phyloP scores from a whole-genome alignment of 2,888 invertebrate species.

The Amitus sp. region DNA sequence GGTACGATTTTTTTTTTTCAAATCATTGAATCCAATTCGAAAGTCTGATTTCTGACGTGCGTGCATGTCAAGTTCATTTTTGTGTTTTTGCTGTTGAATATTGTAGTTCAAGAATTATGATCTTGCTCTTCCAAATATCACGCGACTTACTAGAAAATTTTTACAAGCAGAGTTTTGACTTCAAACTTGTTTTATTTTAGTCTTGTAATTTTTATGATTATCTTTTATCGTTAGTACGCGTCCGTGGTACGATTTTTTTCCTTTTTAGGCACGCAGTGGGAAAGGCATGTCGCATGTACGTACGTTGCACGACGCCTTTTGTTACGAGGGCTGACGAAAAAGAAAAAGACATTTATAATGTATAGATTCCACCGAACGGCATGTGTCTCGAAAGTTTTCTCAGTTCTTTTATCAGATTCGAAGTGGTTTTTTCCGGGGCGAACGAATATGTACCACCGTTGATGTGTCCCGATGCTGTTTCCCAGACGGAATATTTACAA shows the following conservation, averaged over 20 bases:
- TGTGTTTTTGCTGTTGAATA: too few species aligned
- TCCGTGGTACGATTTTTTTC: slow-evolving; percentile 34
- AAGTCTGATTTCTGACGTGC: too few species aligned
- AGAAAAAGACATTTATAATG: slow-evolving; percentile 54
- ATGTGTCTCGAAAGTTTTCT: slow-evolving; percentile 57
- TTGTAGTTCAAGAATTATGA: too few species aligned
- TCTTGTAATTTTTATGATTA: too few species aligned
- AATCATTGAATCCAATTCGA: too few species aligned
- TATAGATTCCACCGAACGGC: slow-evolving; percentile 56
- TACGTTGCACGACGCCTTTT: slow-evolving; percentile 13
- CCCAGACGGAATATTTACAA: slow-evolving; percentile 5
- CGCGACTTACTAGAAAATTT: too few species aligned
- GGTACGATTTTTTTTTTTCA: too few species aligned
- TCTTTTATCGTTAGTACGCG: slow-evolving; percentile 32
- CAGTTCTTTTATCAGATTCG: slow-evolving; percentile 46
- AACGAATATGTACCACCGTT: slow-evolving; percentile 39
- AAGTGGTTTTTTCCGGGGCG: slow-evolving; percentile 50
- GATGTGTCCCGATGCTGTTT: slow-evolving; percentile 8
- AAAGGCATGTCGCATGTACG: slow-evolving; percentile 23
- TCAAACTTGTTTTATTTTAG: too few species aligned
- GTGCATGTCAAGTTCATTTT: too few species aligned
- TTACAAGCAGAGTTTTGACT: too few species aligned
- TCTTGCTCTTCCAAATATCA: too few species aligned
- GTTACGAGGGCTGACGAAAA: slow-evolving; percentile 23
- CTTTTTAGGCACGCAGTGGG: slow-evolving; percentile 24